These are phyloP conservation scores for Orius insidiosus DNA, from an alignment of 1,140 invertebrate genomes.

Conservation along the genomic window DNA sequence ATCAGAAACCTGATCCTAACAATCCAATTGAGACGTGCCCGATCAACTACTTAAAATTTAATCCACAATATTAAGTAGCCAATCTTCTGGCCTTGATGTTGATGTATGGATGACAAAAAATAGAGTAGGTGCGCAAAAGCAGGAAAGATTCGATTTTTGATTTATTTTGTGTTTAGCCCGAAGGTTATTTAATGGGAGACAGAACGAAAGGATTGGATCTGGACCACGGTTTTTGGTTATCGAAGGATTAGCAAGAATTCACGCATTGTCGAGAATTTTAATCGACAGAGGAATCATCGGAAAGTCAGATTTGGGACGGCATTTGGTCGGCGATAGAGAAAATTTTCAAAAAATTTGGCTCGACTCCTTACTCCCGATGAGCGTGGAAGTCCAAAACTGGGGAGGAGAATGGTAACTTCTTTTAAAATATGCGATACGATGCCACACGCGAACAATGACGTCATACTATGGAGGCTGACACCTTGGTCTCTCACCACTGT, in stretches of 20 bases:
- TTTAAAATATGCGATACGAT: no score
- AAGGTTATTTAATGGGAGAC: neutral
- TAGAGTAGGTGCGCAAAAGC: no score
- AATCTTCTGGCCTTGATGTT: neutral
- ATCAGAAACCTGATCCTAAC: no score
- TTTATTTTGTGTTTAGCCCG: no score
- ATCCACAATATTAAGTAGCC: neutral
- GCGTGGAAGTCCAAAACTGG: neutral
- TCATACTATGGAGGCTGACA: no score
- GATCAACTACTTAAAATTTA: no score
- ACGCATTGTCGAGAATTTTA: neutral
- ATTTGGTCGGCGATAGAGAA: neutral
- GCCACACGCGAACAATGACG: no score
- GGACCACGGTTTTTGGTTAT: neutral
- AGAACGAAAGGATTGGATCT: neutral
- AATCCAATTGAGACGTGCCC: no score
- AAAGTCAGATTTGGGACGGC: neutral
- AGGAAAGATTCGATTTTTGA: no score
- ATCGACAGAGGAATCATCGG: neutral
- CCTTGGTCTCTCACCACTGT: no score
- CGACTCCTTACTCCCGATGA: neutral
- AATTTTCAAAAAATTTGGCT: neutral
- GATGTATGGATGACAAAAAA: no score
- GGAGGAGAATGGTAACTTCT: slow-evolving; percentile 1
- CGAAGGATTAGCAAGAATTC: neutral